Base-by-base conservation (phyloP, 2,888 invertebrate genomes). In the Odontocerum albicorne region DNA sequence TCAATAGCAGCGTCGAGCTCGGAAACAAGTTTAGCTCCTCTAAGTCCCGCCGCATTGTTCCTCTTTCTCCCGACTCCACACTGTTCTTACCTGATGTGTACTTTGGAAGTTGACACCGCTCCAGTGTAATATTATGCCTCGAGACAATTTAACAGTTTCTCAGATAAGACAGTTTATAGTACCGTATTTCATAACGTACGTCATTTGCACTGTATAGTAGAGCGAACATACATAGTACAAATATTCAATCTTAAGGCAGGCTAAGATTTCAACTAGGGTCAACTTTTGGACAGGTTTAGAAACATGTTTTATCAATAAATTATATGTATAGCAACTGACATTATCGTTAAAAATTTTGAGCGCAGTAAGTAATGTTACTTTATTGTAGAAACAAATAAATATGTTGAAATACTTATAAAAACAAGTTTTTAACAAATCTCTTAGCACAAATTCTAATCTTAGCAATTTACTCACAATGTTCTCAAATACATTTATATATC, bases 1-100 rank as follows among this genome's bases (percentile, higher is more conserved):
- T 57, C 57, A 53, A 57, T 57, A 49, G 39, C 53, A 53, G 57
- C 49, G 53, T 47, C 20, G 27, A 46, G 44, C 43, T 49, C 17
- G 32, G 57, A 52, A 16, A 55, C 27, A 52, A 51, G 33, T 50
- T 51, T 51, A 51, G 42, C 49, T 36, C 12, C 13, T 19, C 7
- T 31, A 21, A 47, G 27, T 21, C 47, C 38, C 38, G 21, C 47
- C 38, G 55, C 55, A 33, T 49, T 54, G 49, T 49, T 49, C 31
- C 20, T 19, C 8, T 19, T 10, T 40, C 20, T 15, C 7, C 17
- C 12, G 13, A 8, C 36, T 36, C 36, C 15, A 13, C 7, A n/a
- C 10, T 10, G 6, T 27, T 27, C 27, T 27, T 27, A 27, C 27
- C 27, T 27, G 27, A 4, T 27, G 27, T 10, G 10, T 27, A 27